Percentiles rank a stretch among this genome's conserved stretches.
Evolutionary conservation across 2,797 vertebrate genomes (phyloP).

Genomic region (Lerista edwardsae): DNA sequence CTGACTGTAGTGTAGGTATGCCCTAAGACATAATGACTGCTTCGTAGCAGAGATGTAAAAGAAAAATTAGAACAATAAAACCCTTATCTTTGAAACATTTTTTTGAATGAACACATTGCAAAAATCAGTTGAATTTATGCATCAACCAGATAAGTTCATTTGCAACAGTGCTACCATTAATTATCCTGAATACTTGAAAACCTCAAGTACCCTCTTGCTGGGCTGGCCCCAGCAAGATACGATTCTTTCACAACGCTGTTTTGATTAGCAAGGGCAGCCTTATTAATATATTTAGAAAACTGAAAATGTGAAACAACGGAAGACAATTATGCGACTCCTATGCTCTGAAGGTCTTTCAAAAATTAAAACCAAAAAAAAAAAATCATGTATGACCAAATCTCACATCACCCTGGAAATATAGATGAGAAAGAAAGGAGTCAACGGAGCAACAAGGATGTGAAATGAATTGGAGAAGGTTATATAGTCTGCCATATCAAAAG

Average conservation of each 20-base stretch:
- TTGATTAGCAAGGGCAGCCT: slow-evolving; percentile 20
- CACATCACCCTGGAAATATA: neutral
- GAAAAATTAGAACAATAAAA: slow-evolving; percentile 48
- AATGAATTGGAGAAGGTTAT: rapidly evolving
- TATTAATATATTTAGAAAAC: slow-evolving; percentile 20
- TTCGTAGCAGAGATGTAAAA: slow-evolving; percentile 35
- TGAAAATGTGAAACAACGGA: neutral
- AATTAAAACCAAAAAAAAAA: neutral
- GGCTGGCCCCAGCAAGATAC: slow-evolving; percentile 3
- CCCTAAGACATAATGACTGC: slow-evolving; percentile 27
- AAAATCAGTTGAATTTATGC: slow-evolving; percentile 44
- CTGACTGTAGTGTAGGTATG: neutral
- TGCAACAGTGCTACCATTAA: slow-evolving; percentile 18
- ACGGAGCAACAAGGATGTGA: neutral
- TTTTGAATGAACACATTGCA: slow-evolving; percentile 2
- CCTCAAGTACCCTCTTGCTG: neutral
- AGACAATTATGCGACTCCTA: neutral
- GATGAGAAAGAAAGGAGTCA: neutral
- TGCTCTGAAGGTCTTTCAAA: slow-evolving; percentile 16
- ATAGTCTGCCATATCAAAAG: neutral
- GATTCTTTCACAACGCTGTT: neutral
- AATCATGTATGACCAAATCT: rapidly evolving
- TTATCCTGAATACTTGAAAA: slow-evolving; percentile 23
- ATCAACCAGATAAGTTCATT: slow-evolving; percentile 35
- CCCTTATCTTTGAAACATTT: slow-evolving; percentile 32